Evolutionary conservation across 2,797 vertebrate species (phyloP), one percentile per base, ranked within the genome.

Genomic region (Adrianichthys oophorus): DNA sequence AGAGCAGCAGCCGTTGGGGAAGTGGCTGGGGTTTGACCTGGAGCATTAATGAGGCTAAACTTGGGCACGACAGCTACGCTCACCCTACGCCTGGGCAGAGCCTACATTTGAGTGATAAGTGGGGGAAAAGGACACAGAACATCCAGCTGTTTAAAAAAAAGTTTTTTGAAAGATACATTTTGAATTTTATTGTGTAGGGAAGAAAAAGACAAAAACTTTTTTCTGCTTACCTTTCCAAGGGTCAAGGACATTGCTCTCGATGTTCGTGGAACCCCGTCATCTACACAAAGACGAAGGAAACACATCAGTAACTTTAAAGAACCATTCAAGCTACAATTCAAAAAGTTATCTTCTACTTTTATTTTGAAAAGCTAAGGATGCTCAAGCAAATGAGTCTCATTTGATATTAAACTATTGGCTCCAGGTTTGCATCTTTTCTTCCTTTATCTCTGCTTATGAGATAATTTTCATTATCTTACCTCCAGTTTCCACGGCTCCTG

Each of bases 41-140:
- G 95, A 74, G 98, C 91, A 67, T 93, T 98, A 72, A 98, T 89
- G 57, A 96, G 94, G 85, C 97, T 98, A 87, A 98, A 98, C 83
- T 99, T 99, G 4, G 97, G 97, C 74, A 99, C 96, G 68, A 99
- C 98, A 0, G 97, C 98, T 41, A 99, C 98, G 41, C 98, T 99
- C 85, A 99, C 97, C 85, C 98, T 94, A 23, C 98, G 93, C 44
- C 98, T 93, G 60, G 98, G 98, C 90, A 98, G 87, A 60, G 95
- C 95, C 98, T 99, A 46, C 47, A 21, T 21, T 50, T 7, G 51
- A 14, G 7, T 1, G n/a, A 16, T 12, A 10, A 37, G 32, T 13
- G 32, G 15, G 14, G 41, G 15, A 66, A 59, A 51, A 51, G 69
- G 24, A 86, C 72, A 32, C 29, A 37, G 61, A 65, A 48, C 13